Base-by-base conservation (phyloP, 1,140 invertebrate species). In the Drosophila sp. region DNA sequence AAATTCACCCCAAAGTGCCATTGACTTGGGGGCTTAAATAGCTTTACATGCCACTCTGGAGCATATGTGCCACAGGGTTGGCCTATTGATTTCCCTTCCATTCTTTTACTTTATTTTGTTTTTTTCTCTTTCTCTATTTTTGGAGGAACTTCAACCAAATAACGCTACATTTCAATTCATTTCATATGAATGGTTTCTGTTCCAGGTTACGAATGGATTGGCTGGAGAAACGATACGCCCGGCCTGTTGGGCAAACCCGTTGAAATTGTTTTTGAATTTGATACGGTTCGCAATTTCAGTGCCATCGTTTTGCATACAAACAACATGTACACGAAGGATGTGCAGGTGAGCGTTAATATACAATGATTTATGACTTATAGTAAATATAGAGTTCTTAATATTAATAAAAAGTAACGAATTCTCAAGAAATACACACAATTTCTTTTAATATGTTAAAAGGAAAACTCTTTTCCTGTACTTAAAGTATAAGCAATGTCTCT, bases 141-240 rank as follows among this genome's bases (percentile, higher is more conserved):
- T 0, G 3, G 11, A 25, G 11, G 32, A 70, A 66, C 67, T 50
- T 51, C 18, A 34, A 40, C 51, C 53, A 63, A 78, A 80, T 79
- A 61, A 36, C 40, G 32, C 51, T 53, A 56, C 48, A 67, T 56
- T 65, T 66, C 36, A 72, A 38, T 72, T 62, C 32, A 75, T 72
- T 71, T 76, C 66, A 74, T 79, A 62, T 59, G 57, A 38, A 80
- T 74, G 72, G 27, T 51, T 64, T 54, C 54, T 54, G 90, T 93
- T 92, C 54, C 93, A 93, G 96, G 96, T 66, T 96, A 95, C 72
- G 95, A 97, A 76, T 98, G 97, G 97, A 95, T 98, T 38, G 97
- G 97, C 32, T 98, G 97, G 97, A 94, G 94, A 63, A 96, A 96
- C 91, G 95, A 95, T 56, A 93, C 94, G 21, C 92, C 91, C 65